Percentiles rank a stretch among this genome's conserved stretches.
These are phyloP conservation scores for Nilaparvata lugens DNA, from an alignment of 1,140 invertebrate genomes.

Conservation along the genomic window DNA sequence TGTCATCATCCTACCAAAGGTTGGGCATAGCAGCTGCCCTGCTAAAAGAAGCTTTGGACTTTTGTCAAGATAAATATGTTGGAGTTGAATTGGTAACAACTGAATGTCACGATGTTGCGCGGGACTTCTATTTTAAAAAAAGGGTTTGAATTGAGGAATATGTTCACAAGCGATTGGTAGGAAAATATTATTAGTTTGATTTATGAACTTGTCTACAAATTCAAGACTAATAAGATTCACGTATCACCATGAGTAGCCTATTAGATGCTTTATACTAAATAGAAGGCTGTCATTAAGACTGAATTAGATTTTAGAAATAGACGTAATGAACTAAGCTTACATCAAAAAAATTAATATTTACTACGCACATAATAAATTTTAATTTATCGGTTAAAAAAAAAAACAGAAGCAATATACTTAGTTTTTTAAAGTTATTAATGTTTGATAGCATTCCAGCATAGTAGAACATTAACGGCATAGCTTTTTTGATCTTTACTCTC, in stretches of 20 bases:
- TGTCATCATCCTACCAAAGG: conserved; percentile 36
- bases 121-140: conserved; percentile 41
- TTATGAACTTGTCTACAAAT: conserved; percentile 33
- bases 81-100: conserved; percentile 40
- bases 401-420: too few relatives aligned
- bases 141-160: conserved; percentile 43
- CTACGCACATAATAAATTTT: too few relatives aligned
- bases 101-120: conserved; percentile 41
- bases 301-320: too few relatives aligned
- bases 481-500: too few relatives aligned
- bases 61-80: conserved; percentile 40
- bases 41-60: conserved; percentile 38
- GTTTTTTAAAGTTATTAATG: too few relatives aligned
- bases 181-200: conserved; percentile 38
- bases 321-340: too few relatives aligned
- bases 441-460: too few relatives aligned
- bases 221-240: conserved; percentile 10
- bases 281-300: too few relatives aligned
- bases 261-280: too few relatives aligned
- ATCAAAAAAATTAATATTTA: too few relatives aligned
- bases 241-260: background rate
- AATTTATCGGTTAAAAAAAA: too few relatives aligned
- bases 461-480: too few relatives aligned
- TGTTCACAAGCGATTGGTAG: conserved; percentile 41
- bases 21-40: conserved; percentile 39